Evolutionary conservation across 1,140 invertebrate species (phyloP).

Genomic region (Rhagoletis pomonella): DNA sequence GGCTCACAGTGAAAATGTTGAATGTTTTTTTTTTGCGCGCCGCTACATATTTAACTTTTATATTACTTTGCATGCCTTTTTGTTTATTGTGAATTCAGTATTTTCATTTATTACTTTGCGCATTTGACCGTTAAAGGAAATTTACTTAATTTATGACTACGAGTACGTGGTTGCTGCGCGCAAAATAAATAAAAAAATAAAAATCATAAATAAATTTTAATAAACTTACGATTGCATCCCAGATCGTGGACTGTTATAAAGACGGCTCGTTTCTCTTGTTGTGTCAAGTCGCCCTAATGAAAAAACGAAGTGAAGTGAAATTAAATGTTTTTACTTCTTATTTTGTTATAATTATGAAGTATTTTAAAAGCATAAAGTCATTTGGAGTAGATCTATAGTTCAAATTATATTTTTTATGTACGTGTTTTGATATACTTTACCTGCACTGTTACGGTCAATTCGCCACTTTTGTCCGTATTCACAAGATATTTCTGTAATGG

Average conservation of each 20-base stretch:
- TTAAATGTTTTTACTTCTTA: background rate
- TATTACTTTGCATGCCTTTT: background rate
- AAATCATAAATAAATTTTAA: constrained; percentile 10
- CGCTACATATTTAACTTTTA: background rate
- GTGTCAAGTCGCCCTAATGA: constrained; percentile 83
- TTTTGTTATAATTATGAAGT: background rate
- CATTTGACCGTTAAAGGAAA: background rate
- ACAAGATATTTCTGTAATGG: constrained; percentile 82
- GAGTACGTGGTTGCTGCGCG: background rate
- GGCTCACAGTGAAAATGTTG: no score
- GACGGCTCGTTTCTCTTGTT: constrained; percentile 85
- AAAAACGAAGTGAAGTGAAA: constrained; percentile 12
- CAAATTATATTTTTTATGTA: background rate
- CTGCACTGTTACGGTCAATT: constrained; percentile 82
- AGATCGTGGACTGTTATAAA: constrained; percentile 93
- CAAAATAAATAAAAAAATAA: background rate
- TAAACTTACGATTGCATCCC: constrained; percentile 90
- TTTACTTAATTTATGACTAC: background rate
- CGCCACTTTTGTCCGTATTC: constrained; percentile 81
- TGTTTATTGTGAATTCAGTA: background rate
- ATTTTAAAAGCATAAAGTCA: background rate
- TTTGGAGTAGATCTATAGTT: background rate
- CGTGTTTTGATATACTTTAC: constrained; percentile 70
- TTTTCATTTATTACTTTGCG: background rate
- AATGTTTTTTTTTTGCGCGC: background rate